phyloP scores from a whole-genome alignment of 37 sponge, comb jelly and placozoan genomes.

The Trichoplax adhaerens region DNA sequence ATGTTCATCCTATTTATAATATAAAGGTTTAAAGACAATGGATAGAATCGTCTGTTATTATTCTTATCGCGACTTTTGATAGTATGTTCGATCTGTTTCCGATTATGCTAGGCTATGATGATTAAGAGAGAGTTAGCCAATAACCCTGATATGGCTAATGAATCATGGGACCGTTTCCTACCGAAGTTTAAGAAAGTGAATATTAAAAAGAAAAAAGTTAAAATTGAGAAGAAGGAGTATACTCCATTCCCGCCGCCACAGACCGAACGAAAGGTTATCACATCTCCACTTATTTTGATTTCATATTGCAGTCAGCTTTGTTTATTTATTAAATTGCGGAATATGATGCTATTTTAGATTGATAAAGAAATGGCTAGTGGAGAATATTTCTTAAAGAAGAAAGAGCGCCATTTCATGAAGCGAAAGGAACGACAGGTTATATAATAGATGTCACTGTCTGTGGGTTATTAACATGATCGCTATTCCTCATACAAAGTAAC shows the following conservation, averaged over 20 bases:
- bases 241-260: slow-evolving; percentile 99
- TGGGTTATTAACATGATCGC: too few relatives aligned
- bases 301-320: too few relatives aligned
- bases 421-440: not conserved
- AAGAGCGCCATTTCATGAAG: slow-evolving; percentile 25
- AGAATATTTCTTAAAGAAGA: slow-evolving; percentile 91
- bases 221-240: slow-evolving; percentile 51
- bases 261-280: slow-evolving; percentile 77
- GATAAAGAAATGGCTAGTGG: slow-evolving; percentile 91
- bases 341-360: slow-evolving; percentile 24
- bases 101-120: slow-evolving; percentile 57
- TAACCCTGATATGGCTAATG: slow-evolving; percentile 62
- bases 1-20: slow-evolving; percentile 95
- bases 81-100: not conserved
- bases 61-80: not conserved
- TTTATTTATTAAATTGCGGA: too few relatives aligned
- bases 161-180: slow-evolving; percentile 96
- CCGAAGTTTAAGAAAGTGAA: slow-evolving; percentile 88
- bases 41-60: not conserved
- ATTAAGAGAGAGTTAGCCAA: slow-evolving; percentile 93
- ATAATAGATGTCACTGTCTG: too few relatives aligned
- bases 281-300: too few relatives aligned
- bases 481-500: not conserved
- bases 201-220: slow-evolving; percentile 58
- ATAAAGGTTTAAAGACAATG: slow-evolving; percentile 60